Base-by-base conservation (phyloP, 2,888 invertebrate genomes). In the Caenorhabditis doughertyi region DNA sequence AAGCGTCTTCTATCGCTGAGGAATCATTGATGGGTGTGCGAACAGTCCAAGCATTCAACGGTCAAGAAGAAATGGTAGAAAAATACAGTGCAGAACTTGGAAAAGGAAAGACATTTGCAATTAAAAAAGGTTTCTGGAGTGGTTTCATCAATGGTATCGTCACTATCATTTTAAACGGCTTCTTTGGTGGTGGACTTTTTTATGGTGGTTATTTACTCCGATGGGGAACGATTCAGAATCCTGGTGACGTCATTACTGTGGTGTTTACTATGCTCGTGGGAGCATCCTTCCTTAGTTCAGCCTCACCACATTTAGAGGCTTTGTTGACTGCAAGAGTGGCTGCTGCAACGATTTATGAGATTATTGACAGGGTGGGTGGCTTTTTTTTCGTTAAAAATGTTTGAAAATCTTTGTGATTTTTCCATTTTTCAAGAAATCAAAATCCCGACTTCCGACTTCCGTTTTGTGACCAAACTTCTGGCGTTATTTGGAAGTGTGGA, bases 321-420 rank as follows among this genome's bases (percentile, higher is more conserved):
- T 79, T 90, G 32, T 60, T 90, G 39, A 90, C 89, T 67, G 89
- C 89, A 3, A 77, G 90, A 25, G 90, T 90, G 8, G 87, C 90
- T 3, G 90, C 90, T 2, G 89, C 89, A 11, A 79, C 85, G 39
- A 87, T 90, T 51, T 90, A 89, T 81, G 65, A 84, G 60, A 86
- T 83, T 21, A 90, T 90, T 51, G 89, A 89, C 55, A 53, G 89
- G 42, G 89, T 89, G 49, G 9, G 76, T 74, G 18, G 39, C 39
- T 32, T 16, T 16, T 1, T 29, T 55, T 60, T 67, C n/a, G n/a
- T n/a, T n/a, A n/a, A n/a, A n/a, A n/a, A n/a, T n/a, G n/a, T n/a
- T n/a, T n/a, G n/a, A n/a, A n/a, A n/a, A n/a, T n/a, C n/a, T n/a
- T n/a, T n/a, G n/a, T n/a, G n/a, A n/a, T n/a, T n/a, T n/a, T n/a